A percentile compares a stretch with the other conserved stretches of the same genome.
Evolutionary conservation across 2,797 vertebrate genomes (phyloP).

Genomic region (Macropus fuliginosus): DNA sequence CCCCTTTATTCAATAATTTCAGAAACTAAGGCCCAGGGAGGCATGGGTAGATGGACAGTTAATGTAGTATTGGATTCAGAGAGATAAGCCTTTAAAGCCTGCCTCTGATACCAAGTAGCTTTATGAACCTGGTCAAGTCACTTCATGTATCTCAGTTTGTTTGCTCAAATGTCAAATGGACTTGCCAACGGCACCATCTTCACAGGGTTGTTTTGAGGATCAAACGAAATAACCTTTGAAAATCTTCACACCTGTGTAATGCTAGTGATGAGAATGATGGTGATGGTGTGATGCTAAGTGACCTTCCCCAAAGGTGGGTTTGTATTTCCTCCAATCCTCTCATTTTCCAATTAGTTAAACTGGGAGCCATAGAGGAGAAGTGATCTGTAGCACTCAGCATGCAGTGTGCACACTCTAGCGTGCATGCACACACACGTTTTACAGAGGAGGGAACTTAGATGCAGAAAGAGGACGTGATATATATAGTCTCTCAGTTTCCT

Average conservation of each 20-base stretch:
- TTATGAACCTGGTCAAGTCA: neutral
- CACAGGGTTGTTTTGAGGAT: neutral
- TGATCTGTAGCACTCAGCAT: neutral
- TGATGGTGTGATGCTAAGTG: neutral
- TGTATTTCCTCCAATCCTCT: neutral
- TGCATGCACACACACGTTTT: neutral
- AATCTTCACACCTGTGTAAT: neutral
- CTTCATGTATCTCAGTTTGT: neutral
- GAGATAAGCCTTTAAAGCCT: neutral
- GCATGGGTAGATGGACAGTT: neutral
- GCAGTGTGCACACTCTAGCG: neutral
- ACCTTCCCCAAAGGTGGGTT: neutral
- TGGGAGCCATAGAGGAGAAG: neutral
- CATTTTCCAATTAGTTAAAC: neutral
- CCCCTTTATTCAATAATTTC: neutral
- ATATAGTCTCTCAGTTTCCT: neutral
- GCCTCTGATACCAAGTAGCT: neutral
- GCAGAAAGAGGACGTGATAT: neutral
- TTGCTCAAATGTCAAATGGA: neutral
- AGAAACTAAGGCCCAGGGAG: neutral
- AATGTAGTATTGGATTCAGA: neutral
- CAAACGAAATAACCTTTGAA: neutral
- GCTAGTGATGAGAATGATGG: neutral
- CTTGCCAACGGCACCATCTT: neutral
- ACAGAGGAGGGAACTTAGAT: neutral